Base-by-base conservation (phyloP, 1,140 invertebrate genomes). In the Brachionus calyciflorus region DNA sequence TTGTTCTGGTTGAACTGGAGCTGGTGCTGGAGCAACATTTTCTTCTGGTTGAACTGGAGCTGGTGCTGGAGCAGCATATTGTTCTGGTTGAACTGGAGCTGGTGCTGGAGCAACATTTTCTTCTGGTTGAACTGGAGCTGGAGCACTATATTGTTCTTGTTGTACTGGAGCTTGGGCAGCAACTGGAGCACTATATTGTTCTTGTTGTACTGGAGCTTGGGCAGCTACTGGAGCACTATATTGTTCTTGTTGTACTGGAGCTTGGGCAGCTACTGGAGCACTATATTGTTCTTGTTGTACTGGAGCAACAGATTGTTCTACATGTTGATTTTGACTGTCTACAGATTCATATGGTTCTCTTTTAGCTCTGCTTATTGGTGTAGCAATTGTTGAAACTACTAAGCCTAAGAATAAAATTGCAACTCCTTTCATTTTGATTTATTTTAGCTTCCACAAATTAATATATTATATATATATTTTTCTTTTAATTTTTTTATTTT, bases 371-470 rank as follows among this genome's bases (percentile, higher is more conserved):
- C 37, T 19, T 37, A 60, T 17, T 60, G 55, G 55, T 33, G 28
- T 19, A 1, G 55, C 30, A 37, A 7, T 17, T 3, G 12, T 33
- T 60, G 17, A 28, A 37, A 37, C 4, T 37, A 60, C 37, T 60
- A 60, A 60, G 55, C 55, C 30, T 37, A 37, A 10, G 28, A 60
- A 60, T 33, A 60, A 60, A n/a, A 60, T 12, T 60, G 12, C 14
- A 10, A 60, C 3, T n/a, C 10, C 19, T n/a, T 60, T 33, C 55
- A 60, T 60, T n/a, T n/a, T n/a, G n/a, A n/a, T n/a, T n/a, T n/a
- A n/a, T n/a, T n/a, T n/a, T n/a, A n/a, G n/a, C n/a, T n/a, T n/a
- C n/a, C n/a, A n/a, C n/a, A n/a, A n/a, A n/a, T n/a, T n/a, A n/a
- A n/a, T n/a, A n/a, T n/a, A n/a, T n/a, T n/a, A n/a, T n/a, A n/a